phyloP scores from a whole-genome alignment of 2,888 invertebrate species.

The Clivina fossor region DNA sequence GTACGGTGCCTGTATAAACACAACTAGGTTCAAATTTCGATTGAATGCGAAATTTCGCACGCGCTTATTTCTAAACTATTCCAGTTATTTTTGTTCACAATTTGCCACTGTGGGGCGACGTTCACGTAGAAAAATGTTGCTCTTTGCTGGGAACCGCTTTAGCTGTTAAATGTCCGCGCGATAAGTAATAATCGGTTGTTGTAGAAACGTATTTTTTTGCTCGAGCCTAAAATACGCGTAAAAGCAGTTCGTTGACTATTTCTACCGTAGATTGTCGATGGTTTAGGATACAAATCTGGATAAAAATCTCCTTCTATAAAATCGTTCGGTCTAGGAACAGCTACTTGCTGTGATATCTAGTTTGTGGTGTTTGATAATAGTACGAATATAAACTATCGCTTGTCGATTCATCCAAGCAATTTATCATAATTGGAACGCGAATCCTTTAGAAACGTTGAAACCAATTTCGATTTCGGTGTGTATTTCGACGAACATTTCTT shows the following conservation, averaged over 20 bases:
- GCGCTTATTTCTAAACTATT: conserved; percentile 54
- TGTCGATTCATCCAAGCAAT: conserved; percentile 58
- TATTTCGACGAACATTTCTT: conserved; percentile 54
- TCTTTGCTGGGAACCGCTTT: conserved; percentile 61
- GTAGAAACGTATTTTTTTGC: conserved; percentile 56
- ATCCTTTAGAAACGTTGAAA: conserved; percentile 52
- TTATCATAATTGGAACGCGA: conserved; percentile 56
- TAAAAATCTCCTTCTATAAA: conserved; percentile 56
- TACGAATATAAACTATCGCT: conserved; percentile 59
- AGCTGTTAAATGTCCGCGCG: conserved; percentile 65
- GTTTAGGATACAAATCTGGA: conserved; percentile 37
- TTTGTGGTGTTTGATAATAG: conserved; percentile 54
- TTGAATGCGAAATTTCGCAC: conserved; percentile 53
- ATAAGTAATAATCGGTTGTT: conserved; percentile 52
- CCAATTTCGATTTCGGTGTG: conserved; percentile 57
- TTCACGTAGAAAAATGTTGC: conserved; percentile 67
- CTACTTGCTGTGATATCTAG: conserved; percentile 55
- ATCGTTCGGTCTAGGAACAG: conserved; percentile 56
- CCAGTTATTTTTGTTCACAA: conserved; percentile 64
- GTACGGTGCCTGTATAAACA: conserved; percentile 65
- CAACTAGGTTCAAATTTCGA: conserved; percentile 47
- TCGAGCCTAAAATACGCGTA: conserved; percentile 49
- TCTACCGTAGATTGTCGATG: conserved; percentile 46
- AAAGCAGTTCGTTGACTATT: conserved; percentile 50
- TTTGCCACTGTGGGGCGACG: conserved; percentile 68